phyloP scores from a whole-genome alignment of 2,888 invertebrate genomes.

The Micoletzkya japonica region DNA sequence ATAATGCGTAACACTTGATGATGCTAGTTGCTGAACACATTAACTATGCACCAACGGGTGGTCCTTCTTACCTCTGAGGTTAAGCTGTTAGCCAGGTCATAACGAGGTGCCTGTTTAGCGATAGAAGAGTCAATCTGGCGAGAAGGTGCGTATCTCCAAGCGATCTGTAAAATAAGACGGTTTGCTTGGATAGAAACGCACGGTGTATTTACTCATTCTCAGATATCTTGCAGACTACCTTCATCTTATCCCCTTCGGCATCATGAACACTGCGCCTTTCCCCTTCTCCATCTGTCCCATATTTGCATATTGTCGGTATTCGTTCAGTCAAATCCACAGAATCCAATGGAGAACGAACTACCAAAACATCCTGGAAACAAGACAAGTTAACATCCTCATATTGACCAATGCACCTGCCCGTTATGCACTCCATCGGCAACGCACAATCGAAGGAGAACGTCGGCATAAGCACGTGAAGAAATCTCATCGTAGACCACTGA shows the following conservation, averaged over 20 bases:
- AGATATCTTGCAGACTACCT: background rate
- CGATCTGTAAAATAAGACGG: slow-evolving; percentile 7
- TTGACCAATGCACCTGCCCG: background rate
- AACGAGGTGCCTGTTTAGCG: slow-evolving; percentile 1
- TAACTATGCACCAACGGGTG: background rate
- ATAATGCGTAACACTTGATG: slow-evolving; percentile 5
- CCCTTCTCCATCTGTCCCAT: background rate
- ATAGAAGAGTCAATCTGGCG: slow-evolving; percentile 19
- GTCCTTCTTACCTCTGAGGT: slow-evolving; percentile 1
- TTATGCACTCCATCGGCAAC: slow-evolving; percentile 12
- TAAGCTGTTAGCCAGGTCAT: slow-evolving; percentile 10
- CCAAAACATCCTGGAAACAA: slow-evolving; percentile 7
- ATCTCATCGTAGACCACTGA: slow-evolving; percentile 16
- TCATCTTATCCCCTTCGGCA: slow-evolving; percentile 1
- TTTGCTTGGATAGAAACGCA: background rate
- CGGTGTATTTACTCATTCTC: too few relatives aligned
- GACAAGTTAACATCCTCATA: background rate
- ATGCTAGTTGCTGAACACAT: background rate
- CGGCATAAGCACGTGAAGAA: slow-evolving; percentile 4
- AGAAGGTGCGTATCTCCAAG: slow-evolving; percentile 26
- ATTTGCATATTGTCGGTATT: slow-evolving; percentile 1
- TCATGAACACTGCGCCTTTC: background rate
- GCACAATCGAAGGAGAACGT: slow-evolving; percentile 17
- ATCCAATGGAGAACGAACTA: slow-evolving; percentile 11
- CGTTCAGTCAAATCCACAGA: slow-evolving; percentile 1